These are phyloP conservation scores for Aptenodytes patagonicus DNA, from an alignment of 2,113 vertebrate species.

Conservation along the genomic window DNA sequence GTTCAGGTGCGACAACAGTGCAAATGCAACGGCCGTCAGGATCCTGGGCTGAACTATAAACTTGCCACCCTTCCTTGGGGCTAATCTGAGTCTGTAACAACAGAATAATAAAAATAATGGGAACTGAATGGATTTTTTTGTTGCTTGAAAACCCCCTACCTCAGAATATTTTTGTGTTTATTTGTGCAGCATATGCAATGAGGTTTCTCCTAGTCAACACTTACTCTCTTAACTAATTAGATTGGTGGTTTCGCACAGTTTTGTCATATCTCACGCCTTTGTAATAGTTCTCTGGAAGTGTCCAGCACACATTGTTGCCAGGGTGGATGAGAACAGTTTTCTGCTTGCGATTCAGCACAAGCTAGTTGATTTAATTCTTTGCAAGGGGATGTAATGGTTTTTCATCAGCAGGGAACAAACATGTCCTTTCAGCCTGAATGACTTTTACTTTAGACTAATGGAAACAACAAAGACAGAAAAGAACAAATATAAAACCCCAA, in stretches of 20 bases:
- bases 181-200: background rate
- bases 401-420: background rate
- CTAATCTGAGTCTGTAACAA: constrained; percentile 88
- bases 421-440: background rate
- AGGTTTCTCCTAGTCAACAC: background rate
- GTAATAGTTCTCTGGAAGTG: background rate
- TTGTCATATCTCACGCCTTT: background rate
- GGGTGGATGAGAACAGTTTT: background rate
- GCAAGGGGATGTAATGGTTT: background rate
- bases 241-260: background rate
- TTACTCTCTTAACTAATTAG: background rate
- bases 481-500: background rate
- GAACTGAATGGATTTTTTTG: background rate
- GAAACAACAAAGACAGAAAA: background rate
- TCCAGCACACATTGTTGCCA: background rate
- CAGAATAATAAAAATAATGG: background rate
- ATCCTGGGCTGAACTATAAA: constrained; percentile 97
- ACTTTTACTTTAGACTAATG: constrained; percentile 20
- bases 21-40: constrained; percentile 96
- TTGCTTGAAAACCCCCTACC: background rate
- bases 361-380: background rate
- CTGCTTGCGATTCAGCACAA: background rate
- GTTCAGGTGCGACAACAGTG: constrained; percentile 96
- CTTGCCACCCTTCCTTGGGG: constrained; percentile 97
- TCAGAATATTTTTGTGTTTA: background rate